Evolutionary conservation across 2,797 vertebrate species (phyloP), one percentile per base, ranked within the genome.

Genomic region (Eidolon dupreanum): DNA sequence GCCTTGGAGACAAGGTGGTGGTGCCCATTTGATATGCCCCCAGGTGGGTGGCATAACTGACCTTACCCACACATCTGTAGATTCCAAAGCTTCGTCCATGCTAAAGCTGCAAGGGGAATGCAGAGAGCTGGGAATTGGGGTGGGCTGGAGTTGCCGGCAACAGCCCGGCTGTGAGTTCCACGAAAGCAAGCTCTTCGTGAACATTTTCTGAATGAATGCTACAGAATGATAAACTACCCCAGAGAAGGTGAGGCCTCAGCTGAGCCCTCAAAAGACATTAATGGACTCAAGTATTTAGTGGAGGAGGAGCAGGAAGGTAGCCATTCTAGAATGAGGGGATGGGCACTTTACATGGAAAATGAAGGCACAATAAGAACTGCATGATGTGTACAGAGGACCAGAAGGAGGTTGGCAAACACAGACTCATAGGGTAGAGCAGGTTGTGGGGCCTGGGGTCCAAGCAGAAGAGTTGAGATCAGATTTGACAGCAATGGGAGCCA

Each of bases 131-230:
- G 53, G 28, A 49, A 31, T 26, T 9, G 9, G 17, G 53, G 82
- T 11, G 3, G 33, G 16, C 59, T 10, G 15, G 55, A 51, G 53
- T 66, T 7, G 0, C 46, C 1, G 0, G 19, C 15, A 1, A 41
- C 71, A 57, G 33, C 82, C 33, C 7, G 43, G 13, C 82, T 66
- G 22, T 10, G 6, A 43, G 38, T 46, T n/a, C 24, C 5, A 0
- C 0, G 22, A 10, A 22, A 75, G 24, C 51, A 75, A 49, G 36
- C 6, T 75, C 36, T 26, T n/a, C 2, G 1, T 20, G 33, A 66
- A 12, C 15, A 4, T 43, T 70, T 91, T 16, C 77, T 5, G 70
- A 57, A 46, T 10, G 0, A 16, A 61, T 73, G 81, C 20, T 63
- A 79, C 24, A 43, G 20, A 19, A 22, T 68, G 20, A 77, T 38